phyloP scores from a whole-genome alignment of 2,113 vertebrate species.

The Semicossyphus pulcher region DNA sequence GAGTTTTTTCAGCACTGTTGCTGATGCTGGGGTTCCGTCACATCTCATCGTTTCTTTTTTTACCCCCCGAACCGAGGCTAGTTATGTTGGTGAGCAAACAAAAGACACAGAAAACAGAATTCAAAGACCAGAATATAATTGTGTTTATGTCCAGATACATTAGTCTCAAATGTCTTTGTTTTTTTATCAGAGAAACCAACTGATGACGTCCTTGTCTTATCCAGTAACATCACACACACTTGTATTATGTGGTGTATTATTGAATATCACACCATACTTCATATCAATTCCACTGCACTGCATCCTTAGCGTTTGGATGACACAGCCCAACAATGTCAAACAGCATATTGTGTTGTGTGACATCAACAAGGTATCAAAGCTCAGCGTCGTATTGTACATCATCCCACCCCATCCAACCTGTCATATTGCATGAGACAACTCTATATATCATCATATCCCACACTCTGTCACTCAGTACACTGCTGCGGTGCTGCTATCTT shows the following conservation, averaged over 20 bases:
- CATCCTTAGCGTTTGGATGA: not conserved
- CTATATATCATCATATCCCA: constrained; percentile 20
- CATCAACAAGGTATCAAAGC: not conserved
- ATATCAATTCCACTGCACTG: not conserved
- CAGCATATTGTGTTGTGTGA: not conserved
- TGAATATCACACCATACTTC: not conserved
- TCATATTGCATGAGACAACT: constrained; percentile 12
- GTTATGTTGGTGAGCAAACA: not conserved
- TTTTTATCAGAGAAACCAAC: not conserved
- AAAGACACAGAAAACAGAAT: constrained; percentile 1
- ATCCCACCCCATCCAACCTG: not conserved
- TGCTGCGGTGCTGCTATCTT: constrained; percentile 1
- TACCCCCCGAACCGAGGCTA: not conserved
- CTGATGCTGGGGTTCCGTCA: constrained; percentile 27
- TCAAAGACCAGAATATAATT: not conserved
- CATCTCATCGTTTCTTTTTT: constrained; percentile 21
- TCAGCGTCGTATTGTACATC: not conserved
- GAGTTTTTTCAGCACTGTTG: constrained; percentile 7
- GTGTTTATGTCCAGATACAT: not conserved
- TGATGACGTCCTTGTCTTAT: not conserved
- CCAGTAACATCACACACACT: not conserved
- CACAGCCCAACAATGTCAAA: not conserved
- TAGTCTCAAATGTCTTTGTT: not conserved
- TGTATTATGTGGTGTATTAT: not conserved
- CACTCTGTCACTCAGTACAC: constrained; percentile 27